Conservation (phyloP, 2,888 invertebrate species). For the Conomelus anceps region DNA sequence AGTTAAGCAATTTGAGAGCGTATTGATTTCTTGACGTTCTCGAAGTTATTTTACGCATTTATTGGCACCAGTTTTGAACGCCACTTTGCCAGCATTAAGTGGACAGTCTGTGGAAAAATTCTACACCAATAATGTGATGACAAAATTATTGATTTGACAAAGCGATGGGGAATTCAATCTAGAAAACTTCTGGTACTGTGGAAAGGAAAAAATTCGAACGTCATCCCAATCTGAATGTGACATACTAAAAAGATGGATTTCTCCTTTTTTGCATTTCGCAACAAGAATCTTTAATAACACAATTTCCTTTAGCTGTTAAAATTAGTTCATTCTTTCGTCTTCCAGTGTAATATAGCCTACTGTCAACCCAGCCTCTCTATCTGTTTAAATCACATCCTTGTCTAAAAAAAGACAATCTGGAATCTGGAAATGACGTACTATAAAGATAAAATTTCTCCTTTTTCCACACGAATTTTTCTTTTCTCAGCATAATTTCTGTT, state of each 20-base stretch:
- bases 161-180: background rate
- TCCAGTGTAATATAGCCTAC: too few relatives aligned
- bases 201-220: background rate
- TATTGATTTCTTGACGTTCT: background rate
- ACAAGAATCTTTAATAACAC: too few relatives aligned
- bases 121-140: background rate
- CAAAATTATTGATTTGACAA: background rate
- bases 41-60: background rate
- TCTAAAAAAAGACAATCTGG: too few relatives aligned
- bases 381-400: too few relatives aligned
- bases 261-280: too few relatives aligned
- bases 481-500: too few relatives aligned
- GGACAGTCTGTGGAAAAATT: background rate
- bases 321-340: too few relatives aligned
- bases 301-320: too few relatives aligned
- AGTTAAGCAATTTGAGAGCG: background rate
- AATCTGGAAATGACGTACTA: too few relatives aligned
- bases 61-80: background rate
- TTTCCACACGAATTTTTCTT: too few relatives aligned
- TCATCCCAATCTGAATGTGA: background rate
- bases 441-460: too few relatives aligned
- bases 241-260: background rate
- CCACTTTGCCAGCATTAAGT: background rate
- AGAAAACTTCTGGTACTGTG: background rate
- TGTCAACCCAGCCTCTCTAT: too few relatives aligned